These are phyloP conservation scores for Chitala chitala DNA, from an alignment of 2,113 vertebrate species.

Conservation along the genomic window DNA sequence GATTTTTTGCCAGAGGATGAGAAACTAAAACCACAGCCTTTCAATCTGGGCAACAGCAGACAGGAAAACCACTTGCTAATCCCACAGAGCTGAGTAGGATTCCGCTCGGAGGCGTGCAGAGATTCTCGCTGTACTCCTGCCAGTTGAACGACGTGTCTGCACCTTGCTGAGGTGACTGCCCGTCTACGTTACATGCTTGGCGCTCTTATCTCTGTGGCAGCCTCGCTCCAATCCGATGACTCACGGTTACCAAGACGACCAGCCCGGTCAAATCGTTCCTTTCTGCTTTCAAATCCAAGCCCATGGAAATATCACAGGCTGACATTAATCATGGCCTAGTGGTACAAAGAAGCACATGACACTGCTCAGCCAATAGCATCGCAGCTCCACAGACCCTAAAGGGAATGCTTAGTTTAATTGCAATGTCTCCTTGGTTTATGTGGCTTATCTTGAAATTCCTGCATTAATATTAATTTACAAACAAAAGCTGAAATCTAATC, in stretches of 20 bases:
- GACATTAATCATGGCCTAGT: neutral
- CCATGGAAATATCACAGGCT: neutral
- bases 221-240: neutral
- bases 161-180: neutral
- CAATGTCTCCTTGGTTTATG: neutral
- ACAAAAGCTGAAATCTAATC: neutral
- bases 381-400: neutral
- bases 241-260: conserved; percentile 17
- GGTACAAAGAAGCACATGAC: neutral
- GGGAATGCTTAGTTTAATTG: neutral
- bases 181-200: neutral
- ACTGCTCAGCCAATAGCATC: neutral
- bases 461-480: neutral
- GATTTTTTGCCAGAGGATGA: neutral
- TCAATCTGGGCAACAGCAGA: neutral
- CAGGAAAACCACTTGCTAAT: neutral
- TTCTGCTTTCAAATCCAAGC: neutral
- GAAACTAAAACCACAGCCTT: neutral
- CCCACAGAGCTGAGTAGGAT: neutral
- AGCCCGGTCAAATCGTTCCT: neutral
- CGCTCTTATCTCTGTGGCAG: conserved; percentile 7
- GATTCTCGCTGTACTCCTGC: neutral
- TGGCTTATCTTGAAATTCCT: neutral
- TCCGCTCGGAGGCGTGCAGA: too few relatives aligned
- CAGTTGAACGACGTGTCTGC: too few relatives aligned